Evolutionary conservation across 2,888 invertebrate species (phyloP).

Genomic region (Scaptomyza parva): DNA sequence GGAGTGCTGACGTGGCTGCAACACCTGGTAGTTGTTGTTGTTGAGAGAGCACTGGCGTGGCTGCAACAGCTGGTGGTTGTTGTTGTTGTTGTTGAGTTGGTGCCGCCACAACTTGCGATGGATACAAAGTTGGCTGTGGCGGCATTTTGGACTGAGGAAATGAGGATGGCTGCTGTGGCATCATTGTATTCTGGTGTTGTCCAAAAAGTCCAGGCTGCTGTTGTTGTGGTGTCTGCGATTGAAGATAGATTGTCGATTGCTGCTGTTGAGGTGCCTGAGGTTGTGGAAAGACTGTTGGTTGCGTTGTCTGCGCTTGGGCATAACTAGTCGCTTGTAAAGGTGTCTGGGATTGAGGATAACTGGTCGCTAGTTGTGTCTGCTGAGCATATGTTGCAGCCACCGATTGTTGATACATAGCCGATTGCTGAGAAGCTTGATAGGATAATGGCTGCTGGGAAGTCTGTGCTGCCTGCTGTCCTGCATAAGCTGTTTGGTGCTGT

Average conservation of each 20-base stretch:
- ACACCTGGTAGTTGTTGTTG: not conserved
- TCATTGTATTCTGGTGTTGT: constrained; percentile 11
- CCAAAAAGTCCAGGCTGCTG: constrained; percentile 5
- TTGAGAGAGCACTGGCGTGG: constrained; percentile 11
- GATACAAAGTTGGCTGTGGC: constrained; percentile 45
- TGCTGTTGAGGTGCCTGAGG: constrained; percentile 17
- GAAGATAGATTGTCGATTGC: constrained; percentile 5
- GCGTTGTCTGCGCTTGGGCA: constrained; percentile 3
- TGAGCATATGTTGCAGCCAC: constrained; percentile 19
- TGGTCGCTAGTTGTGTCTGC: constrained; percentile 24
- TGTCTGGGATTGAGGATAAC: constrained; percentile 16
- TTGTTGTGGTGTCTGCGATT: constrained; percentile 12
- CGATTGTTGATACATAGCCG: constrained; percentile 16
- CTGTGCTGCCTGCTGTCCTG: not conserved
- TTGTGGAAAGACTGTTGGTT: constrained; percentile 4
- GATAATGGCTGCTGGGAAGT: constrained; percentile 15
- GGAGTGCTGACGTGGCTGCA: not conserved
- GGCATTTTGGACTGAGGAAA: constrained; percentile 7
- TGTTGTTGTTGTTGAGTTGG: not conserved
- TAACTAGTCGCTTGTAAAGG: constrained; percentile 23
- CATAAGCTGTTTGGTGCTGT: constrained; percentile 2
- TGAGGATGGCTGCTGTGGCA: constrained; percentile 10
- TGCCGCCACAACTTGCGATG: constrained; percentile 28
- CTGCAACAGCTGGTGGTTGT: constrained; percentile 10
- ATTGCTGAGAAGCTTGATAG: constrained; percentile 17